A percentile compares a stretch with the other conserved stretches of the same genome.
phyloP scores from a whole-genome alignment of 1,140 invertebrate species.

The Frieseomelitta varia region DNA sequence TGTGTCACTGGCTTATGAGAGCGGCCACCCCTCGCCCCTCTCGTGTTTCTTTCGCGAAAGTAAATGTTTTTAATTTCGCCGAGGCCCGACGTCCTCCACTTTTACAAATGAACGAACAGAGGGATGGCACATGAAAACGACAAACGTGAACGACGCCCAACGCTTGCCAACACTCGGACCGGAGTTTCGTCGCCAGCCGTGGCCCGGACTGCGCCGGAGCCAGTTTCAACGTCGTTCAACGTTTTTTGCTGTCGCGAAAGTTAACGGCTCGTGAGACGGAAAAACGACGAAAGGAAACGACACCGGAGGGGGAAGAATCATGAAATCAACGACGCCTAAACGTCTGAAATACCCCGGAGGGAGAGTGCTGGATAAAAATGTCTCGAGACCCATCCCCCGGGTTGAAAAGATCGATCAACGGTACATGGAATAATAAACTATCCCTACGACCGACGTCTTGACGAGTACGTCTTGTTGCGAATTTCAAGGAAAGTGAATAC shows the following conservation, averaged over 20 bases:
- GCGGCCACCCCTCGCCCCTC: constrained; percentile 38
- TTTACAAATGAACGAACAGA: constrained; percentile 17
- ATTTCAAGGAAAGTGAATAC: too few species aligned
- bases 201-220: constrained; percentile 24
- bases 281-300: not conserved
- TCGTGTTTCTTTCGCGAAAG: constrained; percentile 64
- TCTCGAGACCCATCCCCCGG: not conserved
- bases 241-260: constrained; percentile 53
- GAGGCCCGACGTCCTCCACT: constrained; percentile 25
- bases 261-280: constrained; percentile 44
- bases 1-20: constrained; percentile 70
- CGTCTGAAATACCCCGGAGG: not conserved
- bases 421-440: not conserved
- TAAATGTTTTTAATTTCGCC: constrained; percentile 74
- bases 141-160: constrained; percentile 46
- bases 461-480: too few species aligned
- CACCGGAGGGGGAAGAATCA: not conserved
- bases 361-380: constrained; percentile 6
- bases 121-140: not conserved
- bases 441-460: not conserved
- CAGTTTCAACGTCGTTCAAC: constrained; percentile 53
- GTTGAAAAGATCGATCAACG: not conserved
- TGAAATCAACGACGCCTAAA: constrained; percentile 28
- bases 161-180: constrained; percentile 39
- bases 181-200: constrained; percentile 21